A percentile compares a stretch with the other conserved stretches of the same genome.
phyloP scores from a whole-genome alignment of 2,113 vertebrate species.

The Limnothrissa miodon region DNA sequence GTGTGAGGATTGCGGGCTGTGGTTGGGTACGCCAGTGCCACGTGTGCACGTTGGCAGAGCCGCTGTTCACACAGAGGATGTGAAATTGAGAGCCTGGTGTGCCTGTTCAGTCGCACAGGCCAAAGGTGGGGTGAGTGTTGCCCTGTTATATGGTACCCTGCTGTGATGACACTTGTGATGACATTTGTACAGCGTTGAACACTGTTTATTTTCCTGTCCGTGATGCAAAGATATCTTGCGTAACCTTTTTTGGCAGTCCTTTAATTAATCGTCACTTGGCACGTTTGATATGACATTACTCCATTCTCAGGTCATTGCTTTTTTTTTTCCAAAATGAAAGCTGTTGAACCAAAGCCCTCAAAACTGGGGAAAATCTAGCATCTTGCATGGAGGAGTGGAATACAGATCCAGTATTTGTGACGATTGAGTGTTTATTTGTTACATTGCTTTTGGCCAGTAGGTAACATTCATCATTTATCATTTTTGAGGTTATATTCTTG shows the following conservation, averaged over 20 bases:
- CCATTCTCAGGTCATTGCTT: background rate
- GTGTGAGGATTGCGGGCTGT: slow-evolving; percentile 73
- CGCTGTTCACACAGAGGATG: slow-evolving; percentile 60
- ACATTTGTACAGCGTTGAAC: background rate
- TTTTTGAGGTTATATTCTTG: background rate
- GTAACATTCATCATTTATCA: background rate
- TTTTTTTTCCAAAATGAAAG: background rate
- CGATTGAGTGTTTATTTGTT: background rate
- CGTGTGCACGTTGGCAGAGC: slow-evolving; percentile 68
- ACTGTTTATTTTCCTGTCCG: background rate
- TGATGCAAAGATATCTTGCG: background rate
- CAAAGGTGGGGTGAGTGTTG: slow-evolving; percentile 72
- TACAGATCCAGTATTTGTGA: background rate
- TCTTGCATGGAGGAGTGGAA: background rate
- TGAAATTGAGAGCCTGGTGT: slow-evolving; percentile 63
- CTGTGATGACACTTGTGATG: background rate
- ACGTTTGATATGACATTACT: background rate
- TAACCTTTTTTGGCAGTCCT: background rate
- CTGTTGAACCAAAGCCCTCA: background rate
- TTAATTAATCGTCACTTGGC: background rate
- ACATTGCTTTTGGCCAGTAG: background rate
- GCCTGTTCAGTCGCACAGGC: slow-evolving; percentile 62
- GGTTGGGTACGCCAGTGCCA: slow-evolving; percentile 77
- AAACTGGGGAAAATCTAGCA: background rate
- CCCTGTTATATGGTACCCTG: slow-evolving; percentile 43